Percentiles rank a stretch among this genome's conserved stretches.
Conservation (phyloP, 1,140 invertebrate species). For the Andricus grossulariae region DNA sequence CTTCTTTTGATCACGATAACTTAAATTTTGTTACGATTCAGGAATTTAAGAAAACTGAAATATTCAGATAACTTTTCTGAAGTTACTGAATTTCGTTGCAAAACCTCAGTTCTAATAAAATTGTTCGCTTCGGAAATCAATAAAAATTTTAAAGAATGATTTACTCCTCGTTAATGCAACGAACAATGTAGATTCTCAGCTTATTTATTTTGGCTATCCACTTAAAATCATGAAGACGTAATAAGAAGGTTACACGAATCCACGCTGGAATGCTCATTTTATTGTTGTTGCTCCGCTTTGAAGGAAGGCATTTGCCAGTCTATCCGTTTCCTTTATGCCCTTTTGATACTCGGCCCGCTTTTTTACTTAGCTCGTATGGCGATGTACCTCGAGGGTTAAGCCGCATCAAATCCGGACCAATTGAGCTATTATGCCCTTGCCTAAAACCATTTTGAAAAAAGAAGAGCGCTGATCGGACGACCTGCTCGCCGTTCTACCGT, state of each 20-base stretch:
- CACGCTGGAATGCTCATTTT: conserved; percentile 48
- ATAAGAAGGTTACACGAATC: conserved; percentile 24
- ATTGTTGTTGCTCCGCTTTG: conserved; percentile 45
- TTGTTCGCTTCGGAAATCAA: background rate
- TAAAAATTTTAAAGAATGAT: background rate
- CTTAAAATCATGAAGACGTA: conserved; percentile 15
- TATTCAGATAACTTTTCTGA: too few species aligned
- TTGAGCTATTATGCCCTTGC: conserved; percentile 57
- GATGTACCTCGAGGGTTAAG: conserved; percentile 47
- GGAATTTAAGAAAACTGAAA: too few species aligned
- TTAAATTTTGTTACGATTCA: too few species aligned
- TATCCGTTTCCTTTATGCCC: conserved; percentile 54
- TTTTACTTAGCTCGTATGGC: conserved; percentile 40
- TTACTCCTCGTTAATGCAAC: conserved; percentile 7
- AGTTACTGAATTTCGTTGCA: too few species aligned
- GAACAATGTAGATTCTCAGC: background rate
- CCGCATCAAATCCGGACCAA: conserved; percentile 54
- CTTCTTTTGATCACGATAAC: too few species aligned
- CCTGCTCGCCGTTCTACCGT: conserved; percentile 52
- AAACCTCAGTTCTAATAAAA: background rate
- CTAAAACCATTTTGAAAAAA: conserved; percentile 54
- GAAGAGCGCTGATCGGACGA: conserved; percentile 48
- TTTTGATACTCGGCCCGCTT: conserved; percentile 42
- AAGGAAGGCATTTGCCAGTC: conserved; percentile 54
- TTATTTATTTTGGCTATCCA: conserved; percentile 15